Evolutionary conservation across 2,797 vertebrate species (phyloP), one percentile per base, ranked within the genome.

Genomic region (Apogon talboti): DNA sequence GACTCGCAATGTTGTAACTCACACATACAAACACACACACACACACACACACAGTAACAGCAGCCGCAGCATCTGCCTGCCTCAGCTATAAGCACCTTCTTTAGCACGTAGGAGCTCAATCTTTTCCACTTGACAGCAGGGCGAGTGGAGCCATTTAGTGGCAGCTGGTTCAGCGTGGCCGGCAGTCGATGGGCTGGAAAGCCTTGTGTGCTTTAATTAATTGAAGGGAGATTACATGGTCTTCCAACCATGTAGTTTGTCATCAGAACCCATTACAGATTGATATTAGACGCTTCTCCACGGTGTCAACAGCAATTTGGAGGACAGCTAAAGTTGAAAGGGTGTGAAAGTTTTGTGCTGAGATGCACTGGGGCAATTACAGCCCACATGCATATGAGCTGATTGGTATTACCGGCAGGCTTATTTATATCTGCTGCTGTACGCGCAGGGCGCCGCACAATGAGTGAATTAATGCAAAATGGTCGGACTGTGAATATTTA

Each of bases 161-260:
- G 94, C 94, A 96, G 95, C 94, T 94, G 94, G 92, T 87, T 93
- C 90, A 76, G 70, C 55, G 58, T 54, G 71, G 72, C 61, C 11
- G 28, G 64, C 42, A 24, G 54, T 62, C 71, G 74, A 62, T 54
- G 77, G 72, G 58, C 71, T 71, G 67, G 66, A 68, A 77, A 87
- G 87, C 82, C 86, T 92, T 86, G 91, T 86, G 87, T 92, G 94
- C 94, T 96, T 95, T 95, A 95, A 95, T 96, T 96, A 96, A 96
- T 96, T 95, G 96, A 94, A 93, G 94, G 93, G 92, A 95, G 95
- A 97, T 97, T 96, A 96, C 95, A 95, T 87, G 95, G 94, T 95
- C 94, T 90, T 96, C 94, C 94, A 95, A 95, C 93, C 95, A 85
- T 96, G 96, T 92, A 95, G 95, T 95, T 93, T 94, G 95, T 96